Base-by-base conservation (phyloP, 2,113 vertebrate species). In the Sorex araneus region DNA sequence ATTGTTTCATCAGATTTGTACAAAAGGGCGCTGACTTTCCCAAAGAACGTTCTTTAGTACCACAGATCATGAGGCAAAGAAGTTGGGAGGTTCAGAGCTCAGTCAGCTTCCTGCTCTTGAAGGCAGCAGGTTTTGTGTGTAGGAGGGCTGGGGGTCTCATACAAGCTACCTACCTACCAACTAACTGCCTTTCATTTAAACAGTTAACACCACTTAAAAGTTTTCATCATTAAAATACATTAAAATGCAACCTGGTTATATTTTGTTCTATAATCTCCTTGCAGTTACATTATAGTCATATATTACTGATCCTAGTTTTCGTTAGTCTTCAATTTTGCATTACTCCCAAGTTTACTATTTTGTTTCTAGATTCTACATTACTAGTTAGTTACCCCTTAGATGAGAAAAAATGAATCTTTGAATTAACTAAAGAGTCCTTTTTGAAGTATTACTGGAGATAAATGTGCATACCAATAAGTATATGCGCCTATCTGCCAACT, bases 281-380 rank as follows among this genome's bases (percentile, higher is more conserved):
- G 43, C 13, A 63, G 66, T 93, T 63, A 54, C 36, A 93, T 32
- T 57, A 75, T 47, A 21, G 81, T 85, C 90, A 76, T 78, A 78
- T 27, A 50, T 10, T 30, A 73, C 54, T 50, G 50, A 32, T 47
- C 32, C 74, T 92, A 40, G 34, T 84, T 94, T 92, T 63, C 19
- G 23, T n/a, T 34, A n/a, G 2, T 78, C 45, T 81, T 71, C n/a
- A 25, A 30, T 75, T 66, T 87, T 30, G 69, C 15, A 73, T 74
- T 50, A 75, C 81, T 82, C 74, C 30, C 91, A 64, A 82, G 30
- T 71, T 60, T 36, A 83, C 15, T 89, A 85, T 96, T 74, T 50
- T 30, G 27, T 82, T 84, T 93, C 50, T 67, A 23, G 36, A 47
- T 15, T 86, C 77, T 19, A 85, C 18, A 47, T 70, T 40, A 89